These are phyloP conservation scores for Dolichomitus sp. DNA, from an alignment of 2,888 invertebrate species.

Conservation along the genomic window DNA sequence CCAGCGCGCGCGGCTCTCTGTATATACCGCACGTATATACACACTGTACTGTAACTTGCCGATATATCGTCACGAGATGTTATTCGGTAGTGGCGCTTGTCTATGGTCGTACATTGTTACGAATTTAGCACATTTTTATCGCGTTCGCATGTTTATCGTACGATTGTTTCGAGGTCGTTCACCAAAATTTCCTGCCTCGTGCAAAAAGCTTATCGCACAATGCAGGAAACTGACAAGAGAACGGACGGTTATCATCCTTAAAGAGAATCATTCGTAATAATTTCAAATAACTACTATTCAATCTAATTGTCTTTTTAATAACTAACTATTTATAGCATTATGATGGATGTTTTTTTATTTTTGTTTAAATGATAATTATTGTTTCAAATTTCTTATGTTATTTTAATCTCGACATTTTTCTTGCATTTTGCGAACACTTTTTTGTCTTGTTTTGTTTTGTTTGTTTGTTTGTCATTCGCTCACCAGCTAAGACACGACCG, in stretches of 20 bases:
- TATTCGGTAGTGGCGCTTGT: constrained; percentile 32
- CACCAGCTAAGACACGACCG: constrained; percentile 89
- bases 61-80: constrained; percentile 5
- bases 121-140: constrained; percentile 13
- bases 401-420: neutral
- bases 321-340: constrained; percentile 5
- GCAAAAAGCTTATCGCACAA: neutral
- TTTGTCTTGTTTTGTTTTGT: constrained; percentile 14
- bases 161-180: constrained; percentile 27
- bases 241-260: neutral
- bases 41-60: neutral
- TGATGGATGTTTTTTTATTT: neutral
- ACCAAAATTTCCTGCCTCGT: constrained; percentile 2
- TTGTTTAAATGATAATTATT: too few species aligned
- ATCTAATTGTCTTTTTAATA: constrained; percentile 15
- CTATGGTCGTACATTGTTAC: neutral
- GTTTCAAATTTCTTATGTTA: too few species aligned
- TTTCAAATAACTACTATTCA: neutral
- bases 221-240: neutral
- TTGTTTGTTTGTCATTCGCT: constrained; percentile 70
- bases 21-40: constrained; percentile 18
- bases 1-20: constrained; percentile 49
- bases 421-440: neutral
- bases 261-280: too few species aligned
- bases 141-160: constrained; percentile 19